A percentile compares a stretch with the other conserved stretches of the same genome.
phyloP scores from a whole-genome alignment of 1,140 invertebrate species.

The Coboldia fuscipes region DNA sequence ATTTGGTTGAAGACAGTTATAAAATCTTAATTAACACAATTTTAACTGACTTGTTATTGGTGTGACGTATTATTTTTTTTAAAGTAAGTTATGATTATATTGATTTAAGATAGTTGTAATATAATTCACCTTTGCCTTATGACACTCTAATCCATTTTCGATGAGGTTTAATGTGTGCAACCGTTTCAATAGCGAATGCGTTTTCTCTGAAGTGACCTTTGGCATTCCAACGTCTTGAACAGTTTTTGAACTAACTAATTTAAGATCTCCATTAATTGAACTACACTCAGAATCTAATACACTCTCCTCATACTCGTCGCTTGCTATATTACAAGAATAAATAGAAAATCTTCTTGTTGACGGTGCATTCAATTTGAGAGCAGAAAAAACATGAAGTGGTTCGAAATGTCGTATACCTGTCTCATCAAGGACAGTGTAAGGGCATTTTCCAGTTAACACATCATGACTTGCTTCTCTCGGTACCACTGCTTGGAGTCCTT shows the following conservation, averaged over 20 bases:
- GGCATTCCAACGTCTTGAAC: not conserved
- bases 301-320: constrained; percentile 22
- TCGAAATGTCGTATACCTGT: constrained; percentile 54
- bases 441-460: constrained; percentile 48
- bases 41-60: too few relatives aligned
- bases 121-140: too few relatives aligned
- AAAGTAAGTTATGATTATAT: too few relatives aligned
- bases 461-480: constrained; percentile 47
- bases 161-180: too few relatives aligned
- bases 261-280: not conserved
- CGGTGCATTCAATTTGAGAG: constrained; percentile 37
- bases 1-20: too few relatives aligned
- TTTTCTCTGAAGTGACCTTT: not conserved
- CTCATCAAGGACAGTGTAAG: constrained; percentile 56
- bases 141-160: too few relatives aligned
- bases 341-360: constrained; percentile 38
- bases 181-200: not conserved
- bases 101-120: too few relatives aligned
- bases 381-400: constrained; percentile 47
- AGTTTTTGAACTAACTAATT: not conserved
- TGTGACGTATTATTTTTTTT: too few relatives aligned
- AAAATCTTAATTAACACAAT: too few relatives aligned
- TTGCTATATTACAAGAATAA: constrained; percentile 34
- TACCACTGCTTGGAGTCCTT: constrained; percentile 52
- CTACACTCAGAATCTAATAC: not conserved